Evolutionary conservation across 1,140 invertebrate genomes (phyloP).

Genomic region (Portunus trituberculatus): DNA sequence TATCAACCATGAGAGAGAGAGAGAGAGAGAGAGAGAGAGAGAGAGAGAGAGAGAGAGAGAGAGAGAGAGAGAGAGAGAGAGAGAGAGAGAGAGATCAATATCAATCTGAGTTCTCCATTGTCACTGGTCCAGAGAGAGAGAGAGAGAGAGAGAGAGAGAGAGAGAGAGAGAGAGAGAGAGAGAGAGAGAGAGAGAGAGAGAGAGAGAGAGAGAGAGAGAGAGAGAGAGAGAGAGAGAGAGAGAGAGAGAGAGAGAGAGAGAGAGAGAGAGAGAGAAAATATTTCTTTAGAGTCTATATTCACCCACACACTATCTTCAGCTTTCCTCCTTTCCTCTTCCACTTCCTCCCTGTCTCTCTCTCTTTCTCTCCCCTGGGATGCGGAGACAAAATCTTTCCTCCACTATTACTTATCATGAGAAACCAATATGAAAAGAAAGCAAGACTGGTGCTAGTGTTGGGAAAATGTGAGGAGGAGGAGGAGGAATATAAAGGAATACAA

Average conservation of each 20-base stretch:
- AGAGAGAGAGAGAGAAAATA: neutral
- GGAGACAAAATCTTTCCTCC: neutral
- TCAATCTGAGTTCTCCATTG: no score
- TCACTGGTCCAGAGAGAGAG: slow-evolving; percentile 29
- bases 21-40: slow-evolving; percentile 30
- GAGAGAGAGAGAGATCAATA: neutral
- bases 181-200: slow-evolving; percentile 4
- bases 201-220: slow-evolving; percentile 34
- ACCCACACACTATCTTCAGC: no score
- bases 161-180: slow-evolving; percentile 29
- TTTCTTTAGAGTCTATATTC: no score
- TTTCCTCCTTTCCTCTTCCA: neutral
- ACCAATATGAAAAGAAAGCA: neutral
- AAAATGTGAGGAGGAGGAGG: neutral
- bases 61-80: slow-evolving; percentile 27
- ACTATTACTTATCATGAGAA: slow-evolving; percentile 4
- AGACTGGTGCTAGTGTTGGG: neutral
- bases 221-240: slow-evolving; percentile 2
- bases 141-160: neutral
- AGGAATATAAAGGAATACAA: neutral
- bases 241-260: neutral
- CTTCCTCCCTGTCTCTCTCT: neutral
- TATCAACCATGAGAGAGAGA: neutral
- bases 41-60: slow-evolving; percentile 32
- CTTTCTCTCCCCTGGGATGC: neutral